Evolutionary conservation across 2,888 invertebrate species (phyloP).

Genomic region (Isoperla grammatica): DNA sequence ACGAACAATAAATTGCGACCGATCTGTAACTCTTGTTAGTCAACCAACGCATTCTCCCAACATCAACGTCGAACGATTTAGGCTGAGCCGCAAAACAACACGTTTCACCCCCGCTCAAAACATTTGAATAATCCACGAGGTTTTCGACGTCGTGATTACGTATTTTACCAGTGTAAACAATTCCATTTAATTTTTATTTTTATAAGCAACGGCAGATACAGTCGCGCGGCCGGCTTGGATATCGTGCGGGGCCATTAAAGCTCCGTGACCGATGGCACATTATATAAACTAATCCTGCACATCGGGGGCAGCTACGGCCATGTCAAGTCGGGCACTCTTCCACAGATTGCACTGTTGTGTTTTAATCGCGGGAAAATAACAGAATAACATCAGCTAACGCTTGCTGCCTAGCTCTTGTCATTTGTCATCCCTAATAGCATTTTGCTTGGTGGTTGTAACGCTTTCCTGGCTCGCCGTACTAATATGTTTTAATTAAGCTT

Average conservation of each 20-base stretch:
- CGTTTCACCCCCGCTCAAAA: too few species aligned
- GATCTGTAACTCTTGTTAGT: too few species aligned
- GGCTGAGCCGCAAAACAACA: too few species aligned
- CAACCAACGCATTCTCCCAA: too few species aligned
- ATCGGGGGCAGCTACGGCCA: not conserved
- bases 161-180: constrained; percentile 2
- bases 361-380: constrained; percentile 29
- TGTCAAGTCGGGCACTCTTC: not conserved
- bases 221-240: not conserved
- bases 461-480: constrained; percentile 25
- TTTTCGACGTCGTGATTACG: not conserved
- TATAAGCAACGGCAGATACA: not conserved
- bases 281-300: not conserved
- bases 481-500: constrained; percentile 31
- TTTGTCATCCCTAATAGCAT: constrained; percentile 31
- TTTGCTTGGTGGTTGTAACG: constrained; percentile 28
- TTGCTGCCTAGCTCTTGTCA: constrained; percentile 20
- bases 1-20: too few species aligned
- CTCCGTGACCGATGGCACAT: not conserved
- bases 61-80: too few species aligned
- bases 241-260: not conserved
- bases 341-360: constrained; percentile 6
- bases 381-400: constrained; percentile 22
- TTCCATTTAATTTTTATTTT: not conserved
- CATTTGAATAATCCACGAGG: not conserved